Base-by-base conservation (phyloP, 1,140 invertebrate species). In the Zaprionus kolodkinae region DNA sequence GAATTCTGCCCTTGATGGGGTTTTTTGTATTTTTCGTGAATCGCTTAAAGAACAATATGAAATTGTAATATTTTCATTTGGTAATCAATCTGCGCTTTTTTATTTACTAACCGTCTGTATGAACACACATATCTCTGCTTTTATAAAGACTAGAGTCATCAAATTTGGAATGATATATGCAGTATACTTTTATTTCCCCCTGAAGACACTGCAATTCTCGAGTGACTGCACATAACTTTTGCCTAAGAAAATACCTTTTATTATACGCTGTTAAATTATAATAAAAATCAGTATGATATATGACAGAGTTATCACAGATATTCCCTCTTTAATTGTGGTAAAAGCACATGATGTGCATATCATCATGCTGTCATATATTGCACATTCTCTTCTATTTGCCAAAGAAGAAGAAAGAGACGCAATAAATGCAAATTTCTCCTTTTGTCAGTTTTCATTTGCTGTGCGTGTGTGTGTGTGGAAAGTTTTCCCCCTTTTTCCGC, bases 401-500 rank as follows among this genome's bases (percentile, higher is more conserved):
- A 17, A 21, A 7, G 10, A 21, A 12, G 10, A 11, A 7, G 10
- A 21, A 12, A 5, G 3, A 50, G 9, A 6, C 17, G 45, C 15
- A 50, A 50, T 50, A 50, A 25, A 50, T 50, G 45, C 45, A 50
- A 25, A 50, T 50, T 21, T 12, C 45, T 12, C 17, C 12, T 12
- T 50, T 25, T 50, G 45, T 12, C 45, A 50, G 17, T 50, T 25
- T 50, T 50, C 45, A 50, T 50, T 50, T 50, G 17, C 11, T 61
- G 27, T 15, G 15, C 11, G 35, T 40, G 7, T 54, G 50, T 30
- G 27, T 30, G 50, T 30, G 27, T 30, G 50, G 13, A 11, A 38
- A 52, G 15, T 12, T 48, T 7, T 48, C 15, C 1, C 13, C 17
- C 15, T 30, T 36, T 5, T 55, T 11, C n/a, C n/a, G n/a, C n/a